Conservation (phyloP, 2,888 invertebrate genomes). For the Drosophila koepferae region DNA sequence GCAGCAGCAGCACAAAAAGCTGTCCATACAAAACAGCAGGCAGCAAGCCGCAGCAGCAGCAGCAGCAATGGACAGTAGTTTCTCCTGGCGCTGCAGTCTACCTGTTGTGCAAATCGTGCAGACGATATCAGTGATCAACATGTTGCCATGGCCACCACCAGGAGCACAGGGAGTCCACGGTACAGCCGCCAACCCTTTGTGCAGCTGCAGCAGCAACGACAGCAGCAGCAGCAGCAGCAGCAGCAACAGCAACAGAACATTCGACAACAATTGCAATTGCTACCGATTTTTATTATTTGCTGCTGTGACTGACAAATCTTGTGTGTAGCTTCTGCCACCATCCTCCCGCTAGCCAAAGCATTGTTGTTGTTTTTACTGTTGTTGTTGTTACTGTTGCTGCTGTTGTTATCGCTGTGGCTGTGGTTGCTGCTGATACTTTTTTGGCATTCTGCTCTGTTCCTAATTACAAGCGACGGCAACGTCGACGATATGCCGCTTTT, state of each 20-base stretch:
- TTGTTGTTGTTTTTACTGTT: constrained; percentile 26
- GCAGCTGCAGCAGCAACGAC: constrained; percentile 39
- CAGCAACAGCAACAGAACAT: constrained; percentile 48
- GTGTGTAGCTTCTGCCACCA: constrained; percentile 11
- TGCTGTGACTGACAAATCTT: constrained; percentile 42
- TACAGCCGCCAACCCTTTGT: constrained; percentile 64
- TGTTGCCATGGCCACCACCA: constrained; percentile 64
- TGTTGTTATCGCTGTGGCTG: not conserved
- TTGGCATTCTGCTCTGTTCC: constrained; percentile 59
- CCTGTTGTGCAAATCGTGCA: constrained; percentile 76
- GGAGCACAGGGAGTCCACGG: constrained; percentile 31
- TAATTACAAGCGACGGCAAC: constrained; percentile 61
- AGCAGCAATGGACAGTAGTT: constrained; percentile 36
- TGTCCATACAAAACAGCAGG: constrained; percentile 62
- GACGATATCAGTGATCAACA: constrained; percentile 77
- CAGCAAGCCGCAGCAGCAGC: constrained; percentile 33
- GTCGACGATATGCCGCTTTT: constrained; percentile 67
- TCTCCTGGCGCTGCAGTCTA: constrained; percentile 54
- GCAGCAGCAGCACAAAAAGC: constrained; percentile 50
- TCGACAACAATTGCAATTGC: constrained; percentile 79
- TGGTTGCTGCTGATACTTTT: constrained; percentile 25
- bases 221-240: constrained; percentile 29
- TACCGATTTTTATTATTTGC: constrained; percentile 78
- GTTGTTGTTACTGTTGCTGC: constrained; percentile 20
- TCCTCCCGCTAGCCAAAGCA: constrained; percentile 1